A percentile compares a stretch with the other conserved stretches of the same genome.
phyloP scores from a whole-genome alignment of 2,113 vertebrate genomes.

The Malaclemys terrapin region DNA sequence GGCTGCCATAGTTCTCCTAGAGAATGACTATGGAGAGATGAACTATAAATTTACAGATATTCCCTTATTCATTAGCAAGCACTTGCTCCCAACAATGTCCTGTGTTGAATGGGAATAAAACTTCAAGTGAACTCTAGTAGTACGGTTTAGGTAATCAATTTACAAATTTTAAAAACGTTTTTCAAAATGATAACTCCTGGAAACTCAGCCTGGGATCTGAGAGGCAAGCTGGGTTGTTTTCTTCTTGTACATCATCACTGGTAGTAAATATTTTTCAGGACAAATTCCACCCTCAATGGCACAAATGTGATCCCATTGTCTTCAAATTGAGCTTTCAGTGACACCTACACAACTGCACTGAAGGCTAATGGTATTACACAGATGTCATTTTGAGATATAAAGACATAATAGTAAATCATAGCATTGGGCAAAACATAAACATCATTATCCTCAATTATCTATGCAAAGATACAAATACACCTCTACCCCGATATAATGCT shows the following conservation, averaged over 20 bases:
- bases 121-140: not conserved
- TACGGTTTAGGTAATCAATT: not conserved
- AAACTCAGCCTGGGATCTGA: not conserved
- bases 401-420: conserved; percentile 5
- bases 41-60: not conserved
- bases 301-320: not conserved
- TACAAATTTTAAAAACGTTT: not conserved
- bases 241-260: not conserved
- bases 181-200: not conserved
- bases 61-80: not conserved
- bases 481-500: too few relatives aligned
- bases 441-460: not conserved
- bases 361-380: not conserved
- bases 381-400: not conserved
- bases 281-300: not conserved
- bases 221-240: not conserved
- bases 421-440: not conserved
- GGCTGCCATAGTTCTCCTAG: not conserved
- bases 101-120: not conserved
- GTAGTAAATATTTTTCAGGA: not conserved
- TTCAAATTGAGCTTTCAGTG: not conserved
- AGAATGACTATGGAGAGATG: not conserved
- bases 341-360: not conserved
- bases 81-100: not conserved
- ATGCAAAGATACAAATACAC: not conserved